Percentiles rank a stretch among this genome's conserved stretches.
These are phyloP conservation scores for Siniperca undulata DNA, from an alignment of 2,797 vertebrate species.

Conservation along the genomic window DNA sequence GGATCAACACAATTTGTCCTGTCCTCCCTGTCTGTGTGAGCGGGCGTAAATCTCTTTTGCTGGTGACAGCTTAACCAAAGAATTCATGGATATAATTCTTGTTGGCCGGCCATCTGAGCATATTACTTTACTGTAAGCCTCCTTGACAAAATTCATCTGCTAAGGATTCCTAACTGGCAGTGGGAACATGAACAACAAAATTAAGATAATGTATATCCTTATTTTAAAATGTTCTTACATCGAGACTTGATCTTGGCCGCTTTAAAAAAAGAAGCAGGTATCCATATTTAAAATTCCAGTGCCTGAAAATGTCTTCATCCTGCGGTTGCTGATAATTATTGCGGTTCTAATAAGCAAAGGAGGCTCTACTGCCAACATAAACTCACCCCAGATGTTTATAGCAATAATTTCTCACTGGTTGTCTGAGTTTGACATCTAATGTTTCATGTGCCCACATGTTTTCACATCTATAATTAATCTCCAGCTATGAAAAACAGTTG, in stretches of 20 bases:
- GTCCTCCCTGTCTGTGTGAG: slow-evolving; percentile 50
- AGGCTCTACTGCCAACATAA: slow-evolving; percentile 49
- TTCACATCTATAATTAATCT: slow-evolving; percentile 40
- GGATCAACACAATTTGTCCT: slow-evolving; percentile 54
- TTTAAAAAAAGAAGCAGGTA: slow-evolving; percentile 1
- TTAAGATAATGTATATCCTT: background rate
- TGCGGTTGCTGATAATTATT: slow-evolving; percentile 44
- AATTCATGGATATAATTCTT: slow-evolving; percentile 67
- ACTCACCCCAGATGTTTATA: slow-evolving; percentile 66
- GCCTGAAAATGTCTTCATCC: slow-evolving; percentile 10
- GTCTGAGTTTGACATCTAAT: slow-evolving; percentile 40
- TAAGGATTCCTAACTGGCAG: slow-evolving; percentile 26
- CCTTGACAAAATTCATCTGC: slow-evolving; percentile 44
- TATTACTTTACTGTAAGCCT: slow-evolving; percentile 44
- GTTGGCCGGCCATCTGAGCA: slow-evolving; percentile 37
- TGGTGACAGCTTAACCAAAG: slow-evolving; percentile 62
- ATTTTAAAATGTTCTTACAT: slow-evolving; percentile 14
- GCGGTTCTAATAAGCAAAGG: slow-evolving; percentile 47
- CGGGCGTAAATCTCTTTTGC: slow-evolving; percentile 46
- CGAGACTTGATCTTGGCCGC: background rate
- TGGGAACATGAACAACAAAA: slow-evolving; percentile 8
- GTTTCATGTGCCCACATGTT: slow-evolving; percentile 38
- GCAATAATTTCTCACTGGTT: slow-evolving; percentile 48
- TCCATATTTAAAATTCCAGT: slow-evolving; percentile 43
- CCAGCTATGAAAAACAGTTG: slow-evolving; percentile 12